phyloP scores from a whole-genome alignment of 2,888 invertebrate species.

The Dysmachus trigonus region DNA sequence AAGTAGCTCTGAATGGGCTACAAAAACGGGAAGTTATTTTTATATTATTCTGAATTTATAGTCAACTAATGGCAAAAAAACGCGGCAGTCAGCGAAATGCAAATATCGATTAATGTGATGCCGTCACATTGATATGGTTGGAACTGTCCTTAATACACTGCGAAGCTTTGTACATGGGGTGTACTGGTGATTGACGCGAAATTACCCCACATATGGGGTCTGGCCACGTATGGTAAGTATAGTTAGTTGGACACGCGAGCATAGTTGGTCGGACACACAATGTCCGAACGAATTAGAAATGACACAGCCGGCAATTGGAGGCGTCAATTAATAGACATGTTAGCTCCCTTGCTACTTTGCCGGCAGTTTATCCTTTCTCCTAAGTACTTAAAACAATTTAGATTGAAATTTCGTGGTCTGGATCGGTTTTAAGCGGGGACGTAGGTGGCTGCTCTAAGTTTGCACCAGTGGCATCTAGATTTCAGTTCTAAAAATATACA shows the following conservation, averaged over 20 bases:
- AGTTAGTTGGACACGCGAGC: background rate
- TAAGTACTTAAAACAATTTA: slow-evolving; percentile 8
- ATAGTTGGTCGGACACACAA: background rate
- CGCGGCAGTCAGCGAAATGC: background rate
- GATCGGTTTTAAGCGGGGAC: too few species aligned
- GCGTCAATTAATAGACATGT: slow-evolving; percentile 19
- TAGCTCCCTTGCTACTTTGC: background rate
- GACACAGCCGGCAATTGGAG: slow-evolving; percentile 19
- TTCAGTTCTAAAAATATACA: too few species aligned
- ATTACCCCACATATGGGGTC: slow-evolving; percentile 2
- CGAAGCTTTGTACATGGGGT: background rate
- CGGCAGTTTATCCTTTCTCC: background rate
- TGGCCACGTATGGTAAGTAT: background rate
- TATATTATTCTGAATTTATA: background rate
- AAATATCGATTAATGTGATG: slow-evolving; percentile 8
- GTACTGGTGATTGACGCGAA: background rate
- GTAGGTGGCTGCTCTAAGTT: too few species aligned
- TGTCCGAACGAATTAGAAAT: background rate
- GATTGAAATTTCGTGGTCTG: too few species aligned
- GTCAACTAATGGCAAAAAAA: background rate
- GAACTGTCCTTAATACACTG: background rate
- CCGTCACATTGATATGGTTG: background rate
- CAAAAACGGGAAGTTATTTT: background rate
- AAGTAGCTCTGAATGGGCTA: background rate
- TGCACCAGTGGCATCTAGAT: too few species aligned